A percentile compares a stretch with the other conserved stretches of the same genome.
Evolutionary conservation across 2,888 invertebrate genomes (phyloP).

Genomic region (Uropetala carovei): DNA sequence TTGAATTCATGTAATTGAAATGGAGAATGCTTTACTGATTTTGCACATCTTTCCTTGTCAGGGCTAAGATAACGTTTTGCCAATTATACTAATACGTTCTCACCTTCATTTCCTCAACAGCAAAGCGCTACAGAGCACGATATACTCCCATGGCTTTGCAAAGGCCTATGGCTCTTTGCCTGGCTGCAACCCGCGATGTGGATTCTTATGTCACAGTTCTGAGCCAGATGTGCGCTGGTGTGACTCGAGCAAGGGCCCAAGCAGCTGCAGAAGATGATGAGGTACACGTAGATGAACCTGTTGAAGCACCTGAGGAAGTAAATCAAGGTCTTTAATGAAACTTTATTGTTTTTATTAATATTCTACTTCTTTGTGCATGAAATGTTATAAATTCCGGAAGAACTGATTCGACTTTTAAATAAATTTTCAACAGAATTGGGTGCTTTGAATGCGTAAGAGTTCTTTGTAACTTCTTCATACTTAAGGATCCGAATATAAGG

Average conservation of each 20-base stretch:
- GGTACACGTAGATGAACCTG: conserved; percentile 70
- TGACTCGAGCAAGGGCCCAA: conserved; percentile 71
- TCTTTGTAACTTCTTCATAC: too few species aligned
- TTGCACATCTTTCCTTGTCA: too few species aligned
- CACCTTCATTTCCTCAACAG: conserved; percentile 68
- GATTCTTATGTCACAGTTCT: conserved; percentile 81
- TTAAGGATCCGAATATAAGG: too few species aligned
- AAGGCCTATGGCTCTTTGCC: conserved; percentile 79
- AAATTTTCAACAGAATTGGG: too few species aligned
- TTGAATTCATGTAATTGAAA: too few species aligned
- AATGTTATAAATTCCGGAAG: too few species aligned
- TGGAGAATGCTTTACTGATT: too few species aligned
- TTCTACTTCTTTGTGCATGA: not conserved
- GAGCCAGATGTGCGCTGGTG: conserved; percentile 77
- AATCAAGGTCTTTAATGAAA: conserved; percentile 14
- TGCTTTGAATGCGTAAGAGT: too few species aligned
- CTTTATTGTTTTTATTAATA: not conserved
- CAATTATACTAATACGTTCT: not conserved
- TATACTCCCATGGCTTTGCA: conserved; percentile 78
- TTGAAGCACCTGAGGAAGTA: conserved; percentile 71
- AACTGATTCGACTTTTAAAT: too few species aligned
- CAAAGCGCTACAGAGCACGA: conserved; percentile 77
- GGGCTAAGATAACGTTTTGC: too few species aligned
- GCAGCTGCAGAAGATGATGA: conserved; percentile 72
- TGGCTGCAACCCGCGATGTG: conserved; percentile 80